Conservation (phyloP, 2,888 invertebrate species). For the Coenonympha glycerion region DNA sequence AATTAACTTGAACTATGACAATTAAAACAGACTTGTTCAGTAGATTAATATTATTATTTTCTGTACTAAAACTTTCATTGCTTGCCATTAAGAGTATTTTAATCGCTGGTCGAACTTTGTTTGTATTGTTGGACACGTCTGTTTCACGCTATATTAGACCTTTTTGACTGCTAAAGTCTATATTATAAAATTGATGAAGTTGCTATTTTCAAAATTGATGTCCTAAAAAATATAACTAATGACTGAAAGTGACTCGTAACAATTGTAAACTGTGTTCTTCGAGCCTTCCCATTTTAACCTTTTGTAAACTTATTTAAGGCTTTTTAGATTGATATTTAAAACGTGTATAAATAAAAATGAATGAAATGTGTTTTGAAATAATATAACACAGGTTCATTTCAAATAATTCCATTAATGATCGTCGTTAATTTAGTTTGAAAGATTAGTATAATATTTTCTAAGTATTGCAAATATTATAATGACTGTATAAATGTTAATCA, state of each 20-base stretch:
- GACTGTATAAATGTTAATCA: constrained; percentile 18
- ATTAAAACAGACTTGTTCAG: no score
- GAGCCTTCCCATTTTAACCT: constrained; percentile 13
- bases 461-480: constrained; percentile 6
- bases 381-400: not conserved
- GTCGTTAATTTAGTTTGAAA: constrained; percentile 10
- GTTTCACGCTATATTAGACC: no score
- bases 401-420: constrained; percentile 10
- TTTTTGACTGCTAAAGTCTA: not conserved
- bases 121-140: no score
- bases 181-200: not conserved
- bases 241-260: constrained; percentile 17
- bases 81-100: no score
- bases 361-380: constrained; percentile 1
- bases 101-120: not conserved
- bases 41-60: no score
- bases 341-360: constrained; percentile 1
- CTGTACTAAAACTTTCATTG: no score
- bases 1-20: no score
- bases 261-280: constrained; percentile 23
- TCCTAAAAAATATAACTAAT: not conserved
- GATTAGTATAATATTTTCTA: constrained; percentile 15
- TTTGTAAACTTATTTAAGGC: constrained; percentile 13
- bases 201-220: not conserved
- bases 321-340: constrained; percentile 19